Evolutionary conservation across 2,888 invertebrate genomes (phyloP), one percentile per base, ranked within the genome.

Genomic region (Tinea semifulvella): DNA sequence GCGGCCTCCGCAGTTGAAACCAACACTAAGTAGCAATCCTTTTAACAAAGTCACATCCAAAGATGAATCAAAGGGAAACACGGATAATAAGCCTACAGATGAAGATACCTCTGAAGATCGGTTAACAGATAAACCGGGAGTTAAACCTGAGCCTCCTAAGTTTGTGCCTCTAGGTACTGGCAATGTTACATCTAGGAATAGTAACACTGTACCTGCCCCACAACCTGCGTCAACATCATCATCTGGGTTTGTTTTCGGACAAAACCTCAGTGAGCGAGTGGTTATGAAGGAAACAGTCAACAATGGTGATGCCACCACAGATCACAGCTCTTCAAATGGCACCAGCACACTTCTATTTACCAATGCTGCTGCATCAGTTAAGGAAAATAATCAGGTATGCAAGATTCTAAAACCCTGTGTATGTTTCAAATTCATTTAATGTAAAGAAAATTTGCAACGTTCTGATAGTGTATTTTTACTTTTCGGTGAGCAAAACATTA

Each of bases 221-320:
- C 71, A 72, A 26, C 60, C 72, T 1, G 59, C 73, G 0, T 61
- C 62, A 46, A 61, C 71, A 1, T 83, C 87, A 25, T 83, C 83
- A 44, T 77, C 84, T 18, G 87, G 88, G 25, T 96, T 95, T 80
- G 90, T 96, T 10, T 96, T 96, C 68, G 96, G 96, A 1, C 93
- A 95, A 67, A 96, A 96, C 71, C 83, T 96, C 42, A 91, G 92
- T 57, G 94, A 92, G 53, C 83, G 95, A 54, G 94, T 94, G 7
- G 80, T 89, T 20, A 87, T 86, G 26, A 84, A 86, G 50, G 81
- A 76, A 42, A 82, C 81, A 48, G 71, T 81, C 1, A 84, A 80
- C 42, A 82, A 82, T 53, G 83, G 83, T n/a, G 72, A 75, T 36
- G 63, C 68, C 13, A 51, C 56, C 8, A 52, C 63, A 6, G 54